Conservation (phyloP, 2,888 invertebrate genomes). For the Polydrusus pterygomalis region DNA sequence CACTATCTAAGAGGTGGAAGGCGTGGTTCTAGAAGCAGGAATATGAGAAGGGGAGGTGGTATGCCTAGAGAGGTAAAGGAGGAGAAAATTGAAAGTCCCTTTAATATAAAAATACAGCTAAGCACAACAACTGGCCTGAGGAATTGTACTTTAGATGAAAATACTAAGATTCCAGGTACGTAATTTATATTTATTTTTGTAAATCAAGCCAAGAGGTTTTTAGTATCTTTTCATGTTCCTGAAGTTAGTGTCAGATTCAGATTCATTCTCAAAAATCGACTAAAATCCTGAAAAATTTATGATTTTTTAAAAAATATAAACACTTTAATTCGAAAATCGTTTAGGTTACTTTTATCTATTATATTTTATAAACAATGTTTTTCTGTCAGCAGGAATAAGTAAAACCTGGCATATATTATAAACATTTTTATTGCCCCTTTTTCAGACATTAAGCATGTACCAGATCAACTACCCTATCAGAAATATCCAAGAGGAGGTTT, state of each 20-base stretch:
- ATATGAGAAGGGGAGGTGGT: slow-evolving; percentile 18
- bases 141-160: slow-evolving; percentile 62
- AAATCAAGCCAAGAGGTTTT: too few relatives aligned
- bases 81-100: slow-evolving; percentile 57
- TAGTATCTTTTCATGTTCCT: too few relatives aligned
- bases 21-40: slow-evolving; percentile 28
- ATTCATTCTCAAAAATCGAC: too few relatives aligned
- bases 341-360: too few relatives aligned
- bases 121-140: slow-evolving; percentile 63
- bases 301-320: too few relatives aligned
- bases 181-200: not conserved
- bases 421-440: not conserved
- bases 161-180: slow-evolving; percentile 53
- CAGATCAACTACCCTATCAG: slow-evolving; percentile 49
- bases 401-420: too few relatives aligned
- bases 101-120: slow-evolving; percentile 64
- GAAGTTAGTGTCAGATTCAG: too few relatives aligned
- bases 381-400: too few relatives aligned
- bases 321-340: too few relatives aligned
- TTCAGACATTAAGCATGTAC: slow-evolving; percentile 58
- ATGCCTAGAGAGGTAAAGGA: slow-evolving; percentile 15
- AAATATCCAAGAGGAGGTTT: slow-evolving; percentile 14
- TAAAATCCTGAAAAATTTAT: too few relatives aligned
- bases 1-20: slow-evolving; percentile 12
- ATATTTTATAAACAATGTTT: too few relatives aligned